A percentile compares a stretch with the other conserved stretches of the same genome.
Evolutionary conservation across 2,113 vertebrate species (phyloP).

Genomic region (Callipepla californica): DNA sequence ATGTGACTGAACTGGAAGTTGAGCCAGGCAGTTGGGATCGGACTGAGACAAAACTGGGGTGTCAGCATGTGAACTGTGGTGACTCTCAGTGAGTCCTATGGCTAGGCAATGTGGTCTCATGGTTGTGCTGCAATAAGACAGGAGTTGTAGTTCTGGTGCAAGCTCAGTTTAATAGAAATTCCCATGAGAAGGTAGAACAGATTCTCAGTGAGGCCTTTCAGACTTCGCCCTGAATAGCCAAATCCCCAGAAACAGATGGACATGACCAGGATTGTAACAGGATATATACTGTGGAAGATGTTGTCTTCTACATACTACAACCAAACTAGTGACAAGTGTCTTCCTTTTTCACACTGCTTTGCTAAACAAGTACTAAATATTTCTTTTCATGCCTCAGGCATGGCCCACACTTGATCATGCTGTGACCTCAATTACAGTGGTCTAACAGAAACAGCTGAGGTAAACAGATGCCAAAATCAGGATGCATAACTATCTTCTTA

Average conservation of each 20-base stretch:
- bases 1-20: no score
- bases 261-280: not conserved
- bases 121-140: accelerated
- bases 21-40: not conserved
- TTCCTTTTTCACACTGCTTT: not conserved
- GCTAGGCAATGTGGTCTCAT: not conserved
- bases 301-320: not conserved
- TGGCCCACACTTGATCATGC: not conserved
- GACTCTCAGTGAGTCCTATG: no score
- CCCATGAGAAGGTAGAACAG: not conserved
- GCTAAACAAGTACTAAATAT: not conserved
- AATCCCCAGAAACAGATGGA: accelerated
- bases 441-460: not conserved
- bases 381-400: not conserved
- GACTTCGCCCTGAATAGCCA: not conserved
- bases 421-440: slow-evolving; percentile 1
- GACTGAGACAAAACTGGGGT: not conserved
- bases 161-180: not conserved
- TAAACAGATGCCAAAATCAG: slow-evolving; percentile 47
- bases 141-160: not conserved
- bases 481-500: slow-evolving; percentile 22
- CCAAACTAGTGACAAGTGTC: not conserved
- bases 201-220: not conserved
- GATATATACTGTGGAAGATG: not conserved
- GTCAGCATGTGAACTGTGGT: accelerated